Percentiles rank a stretch among this genome's conserved stretches.
These are phyloP conservation scores for Megalops cyprinoides DNA, from an alignment of 2,797 vertebrate species.

Conservation along the genomic window DNA sequence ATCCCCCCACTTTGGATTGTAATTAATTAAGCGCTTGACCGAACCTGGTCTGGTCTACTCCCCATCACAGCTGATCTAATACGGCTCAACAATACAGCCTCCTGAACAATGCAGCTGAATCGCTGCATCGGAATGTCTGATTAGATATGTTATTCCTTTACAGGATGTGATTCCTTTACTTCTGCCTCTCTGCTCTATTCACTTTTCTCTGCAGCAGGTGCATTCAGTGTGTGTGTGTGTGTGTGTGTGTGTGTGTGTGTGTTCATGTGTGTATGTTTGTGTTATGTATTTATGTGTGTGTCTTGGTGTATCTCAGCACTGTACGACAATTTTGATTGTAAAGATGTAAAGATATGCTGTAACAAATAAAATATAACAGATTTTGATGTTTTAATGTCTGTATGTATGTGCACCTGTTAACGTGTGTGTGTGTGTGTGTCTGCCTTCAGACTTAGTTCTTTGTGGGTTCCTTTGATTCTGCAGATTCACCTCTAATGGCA, in stretches of 20 bases:
- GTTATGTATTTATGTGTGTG: neutral
- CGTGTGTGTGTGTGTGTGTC: no score
- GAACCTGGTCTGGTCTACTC: conserved; percentile 2
- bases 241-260: neutral
- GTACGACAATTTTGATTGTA: no score
- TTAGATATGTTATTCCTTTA: neutral
- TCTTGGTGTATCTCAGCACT: neutral
- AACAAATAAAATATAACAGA: no score
- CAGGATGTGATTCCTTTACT: neutral
- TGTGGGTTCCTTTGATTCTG: no score
- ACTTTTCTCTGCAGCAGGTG: no score
- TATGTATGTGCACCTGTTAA: no score
- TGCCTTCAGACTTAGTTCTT: no score
- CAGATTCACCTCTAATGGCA: no score
- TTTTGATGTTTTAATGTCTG: no score
- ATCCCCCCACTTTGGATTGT: conserved; percentile 9
- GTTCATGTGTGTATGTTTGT: conserved; percentile 15
- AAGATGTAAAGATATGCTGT: no score
- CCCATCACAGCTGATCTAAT: conserved; percentile 17
- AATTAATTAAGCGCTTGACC: conserved; percentile 21
- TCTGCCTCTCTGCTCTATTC: neutral
- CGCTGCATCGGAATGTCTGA: neutral
- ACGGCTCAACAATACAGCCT: neutral
- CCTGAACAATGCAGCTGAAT: neutral
- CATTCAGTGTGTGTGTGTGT: conserved; percentile 9